Evolutionary conservation across 23 tunicate genomes (phyloP).

Genomic region (Aplidium turbinatum): DNA sequence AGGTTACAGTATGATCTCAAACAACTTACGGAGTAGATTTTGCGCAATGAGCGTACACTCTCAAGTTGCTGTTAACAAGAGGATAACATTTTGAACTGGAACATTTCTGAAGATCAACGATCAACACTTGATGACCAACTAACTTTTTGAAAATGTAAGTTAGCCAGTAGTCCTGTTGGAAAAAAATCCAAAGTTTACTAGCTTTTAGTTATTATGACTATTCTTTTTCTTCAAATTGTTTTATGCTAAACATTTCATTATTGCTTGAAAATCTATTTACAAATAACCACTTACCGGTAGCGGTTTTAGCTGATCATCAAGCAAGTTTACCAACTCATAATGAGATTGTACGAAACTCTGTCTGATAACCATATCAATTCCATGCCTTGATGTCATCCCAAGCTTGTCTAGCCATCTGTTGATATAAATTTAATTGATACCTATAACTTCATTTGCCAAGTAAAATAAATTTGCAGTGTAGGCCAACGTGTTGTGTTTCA

Average conservation of each 20-base stretch:
- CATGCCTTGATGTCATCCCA: slow-evolving; percentile 59
- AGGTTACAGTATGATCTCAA: no score
- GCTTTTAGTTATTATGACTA: no score
- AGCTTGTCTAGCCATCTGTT: slow-evolving; percentile 94
- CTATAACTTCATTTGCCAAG: no score
- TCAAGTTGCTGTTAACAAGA: neutral
- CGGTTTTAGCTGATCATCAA: slow-evolving; percentile 65
- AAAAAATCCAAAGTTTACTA: no score
- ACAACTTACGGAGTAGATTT: slow-evolving; percentile 8
- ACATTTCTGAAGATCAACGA: slow-evolving; percentile 29
- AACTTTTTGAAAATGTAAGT: slow-evolving; percentile 75
- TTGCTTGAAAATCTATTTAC: no score
- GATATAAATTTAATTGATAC: no score
- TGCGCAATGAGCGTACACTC: slow-evolving; percentile 58
- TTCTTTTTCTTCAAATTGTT: no score
- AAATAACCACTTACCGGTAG: slow-evolving; percentile 69
- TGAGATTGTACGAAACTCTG: slow-evolving; percentile 56
- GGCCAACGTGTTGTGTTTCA: no score
- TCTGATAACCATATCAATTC: slow-evolving; percentile 69
- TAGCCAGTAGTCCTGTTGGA: slow-evolving; percentile 92
- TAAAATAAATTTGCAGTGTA: no score
- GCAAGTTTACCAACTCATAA: slow-evolving; percentile 63
- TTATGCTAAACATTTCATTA: no score
- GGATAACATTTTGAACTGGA: neutral
- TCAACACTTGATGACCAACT: slow-evolving; percentile 65